Conservation (phyloP, 2,113 vertebrate species). For the Alouatta palliata region DNA sequence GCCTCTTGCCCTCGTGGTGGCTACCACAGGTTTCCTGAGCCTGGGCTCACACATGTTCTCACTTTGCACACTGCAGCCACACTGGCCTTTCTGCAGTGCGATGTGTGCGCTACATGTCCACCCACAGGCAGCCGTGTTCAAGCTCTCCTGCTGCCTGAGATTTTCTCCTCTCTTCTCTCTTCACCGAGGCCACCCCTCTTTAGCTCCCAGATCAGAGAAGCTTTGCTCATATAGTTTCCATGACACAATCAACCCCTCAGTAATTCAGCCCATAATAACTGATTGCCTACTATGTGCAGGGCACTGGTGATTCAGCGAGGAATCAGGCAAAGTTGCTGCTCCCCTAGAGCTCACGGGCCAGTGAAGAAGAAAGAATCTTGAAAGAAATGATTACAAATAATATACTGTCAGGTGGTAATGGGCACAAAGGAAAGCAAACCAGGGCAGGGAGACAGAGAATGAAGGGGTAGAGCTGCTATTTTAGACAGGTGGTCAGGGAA, state of each 20-base stretch:
- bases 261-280: background rate
- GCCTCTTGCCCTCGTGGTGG: background rate
- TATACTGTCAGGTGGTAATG: background rate
- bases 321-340: background rate
- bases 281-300: background rate
- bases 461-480: background rate
- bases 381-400: background rate
- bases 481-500: background rate
- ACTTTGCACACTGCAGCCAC: background rate
- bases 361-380: background rate
- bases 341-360: background rate
- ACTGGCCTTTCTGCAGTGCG: background rate
- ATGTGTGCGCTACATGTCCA: background rate
- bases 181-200: background rate
- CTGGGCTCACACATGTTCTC: fast-evolving
- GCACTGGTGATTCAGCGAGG: background rate
- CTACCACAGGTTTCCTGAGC: background rate
- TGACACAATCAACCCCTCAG: background rate
- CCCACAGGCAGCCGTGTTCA: fast-evolving
- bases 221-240: background rate
- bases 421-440: background rate
- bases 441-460: background rate
- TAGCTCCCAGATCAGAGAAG: background rate
- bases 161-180: too few relatives aligned
- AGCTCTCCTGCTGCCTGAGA: background rate